Conservation (phyloP, 2,113 vertebrate species). For the Panthera tigris region DNA sequence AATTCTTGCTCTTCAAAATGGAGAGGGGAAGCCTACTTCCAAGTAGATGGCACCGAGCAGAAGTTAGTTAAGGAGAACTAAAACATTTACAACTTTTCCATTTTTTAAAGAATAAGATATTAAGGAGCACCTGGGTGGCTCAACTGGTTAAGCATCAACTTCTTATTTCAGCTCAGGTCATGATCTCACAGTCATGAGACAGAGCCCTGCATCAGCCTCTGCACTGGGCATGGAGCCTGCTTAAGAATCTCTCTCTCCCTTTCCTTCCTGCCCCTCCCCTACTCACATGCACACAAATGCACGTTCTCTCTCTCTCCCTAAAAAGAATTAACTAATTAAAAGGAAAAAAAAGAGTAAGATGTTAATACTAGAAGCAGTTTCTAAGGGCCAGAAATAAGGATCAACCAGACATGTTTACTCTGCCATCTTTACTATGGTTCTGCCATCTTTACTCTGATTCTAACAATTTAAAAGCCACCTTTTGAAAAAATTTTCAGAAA, state of each 20-base stretch:
- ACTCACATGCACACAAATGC: too few species aligned
- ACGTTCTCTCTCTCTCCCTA: too few species aligned
- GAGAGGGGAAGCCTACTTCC: background rate
- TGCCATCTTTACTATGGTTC: background rate
- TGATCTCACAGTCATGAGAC: too few species aligned
- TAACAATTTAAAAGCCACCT: conserved; percentile 1
- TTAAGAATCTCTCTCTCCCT: too few species aligned
- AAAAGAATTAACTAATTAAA: too few species aligned
- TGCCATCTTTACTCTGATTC: background rate
- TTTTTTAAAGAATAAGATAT: conserved; percentile 21
- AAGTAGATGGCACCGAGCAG: background rate
- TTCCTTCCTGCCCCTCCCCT: too few species aligned
- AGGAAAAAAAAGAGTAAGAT: background rate
- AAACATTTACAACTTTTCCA: conserved; percentile 33
- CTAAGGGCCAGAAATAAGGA: conserved; percentile 26
- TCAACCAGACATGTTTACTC: background rate
- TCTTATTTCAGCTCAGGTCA: too few species aligned
- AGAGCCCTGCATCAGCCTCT: too few species aligned
- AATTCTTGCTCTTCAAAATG: conserved; percentile 51
- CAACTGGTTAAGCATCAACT: too few species aligned
- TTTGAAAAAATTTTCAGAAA: conserved; percentile 39
- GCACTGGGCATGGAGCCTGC: too few species aligned
- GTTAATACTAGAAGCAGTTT: conserved; percentile 31
- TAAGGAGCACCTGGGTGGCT: background rate
- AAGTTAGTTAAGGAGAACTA: conserved; percentile 40